Evolutionary conservation across 2,888 invertebrate genomes (phyloP).

Genomic region (Ennomos quercinarius): DNA sequence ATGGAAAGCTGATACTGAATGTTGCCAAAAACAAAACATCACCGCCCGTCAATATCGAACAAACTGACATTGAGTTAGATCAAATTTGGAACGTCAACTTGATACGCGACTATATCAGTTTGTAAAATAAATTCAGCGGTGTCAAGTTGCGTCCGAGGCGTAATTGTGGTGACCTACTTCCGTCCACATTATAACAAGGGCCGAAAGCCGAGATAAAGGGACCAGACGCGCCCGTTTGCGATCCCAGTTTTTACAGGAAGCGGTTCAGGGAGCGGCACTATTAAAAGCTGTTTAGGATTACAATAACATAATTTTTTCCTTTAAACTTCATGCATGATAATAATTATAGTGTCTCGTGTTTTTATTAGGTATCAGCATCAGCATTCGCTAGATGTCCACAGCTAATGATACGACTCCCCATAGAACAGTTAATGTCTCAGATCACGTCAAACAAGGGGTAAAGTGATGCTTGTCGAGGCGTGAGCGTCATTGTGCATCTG

Average conservation of each 20-base stretch:
- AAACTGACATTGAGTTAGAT: slow-evolving; percentile 13
- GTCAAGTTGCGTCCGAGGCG: slow-evolving; percentile 59
- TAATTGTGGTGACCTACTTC: slow-evolving; percentile 72
- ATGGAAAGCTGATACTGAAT: background rate
- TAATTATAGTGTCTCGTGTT: no score
- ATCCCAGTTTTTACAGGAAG: slow-evolving; percentile 37
- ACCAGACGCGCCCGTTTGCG: slow-evolving; percentile 37
- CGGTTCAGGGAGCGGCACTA: slow-evolving; percentile 13
- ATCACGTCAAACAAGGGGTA: no score
- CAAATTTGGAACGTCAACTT: slow-evolving; percentile 14
- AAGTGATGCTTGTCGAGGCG: no score
- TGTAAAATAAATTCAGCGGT: slow-evolving; percentile 65
- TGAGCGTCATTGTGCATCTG: no score
- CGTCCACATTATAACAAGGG: slow-evolving; percentile 48
- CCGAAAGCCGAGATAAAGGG: slow-evolving; percentile 37
- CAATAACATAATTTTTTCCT: slow-evolving; percentile 12
- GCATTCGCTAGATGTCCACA: no score
- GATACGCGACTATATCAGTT: slow-evolving; percentile 59
- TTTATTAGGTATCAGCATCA: no score
- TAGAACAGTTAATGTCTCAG: no score
- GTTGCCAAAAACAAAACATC: no score
- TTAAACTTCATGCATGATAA: slow-evolving; percentile 12
- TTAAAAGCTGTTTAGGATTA: slow-evolving; percentile 12
- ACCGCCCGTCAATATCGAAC: background rate
- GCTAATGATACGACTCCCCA: no score